A percentile compares a stretch with the other conserved stretches of the same genome.
Evolutionary conservation across 2,888 invertebrate genomes (phyloP).

Genomic region (Eucera pruinosa): DNA sequence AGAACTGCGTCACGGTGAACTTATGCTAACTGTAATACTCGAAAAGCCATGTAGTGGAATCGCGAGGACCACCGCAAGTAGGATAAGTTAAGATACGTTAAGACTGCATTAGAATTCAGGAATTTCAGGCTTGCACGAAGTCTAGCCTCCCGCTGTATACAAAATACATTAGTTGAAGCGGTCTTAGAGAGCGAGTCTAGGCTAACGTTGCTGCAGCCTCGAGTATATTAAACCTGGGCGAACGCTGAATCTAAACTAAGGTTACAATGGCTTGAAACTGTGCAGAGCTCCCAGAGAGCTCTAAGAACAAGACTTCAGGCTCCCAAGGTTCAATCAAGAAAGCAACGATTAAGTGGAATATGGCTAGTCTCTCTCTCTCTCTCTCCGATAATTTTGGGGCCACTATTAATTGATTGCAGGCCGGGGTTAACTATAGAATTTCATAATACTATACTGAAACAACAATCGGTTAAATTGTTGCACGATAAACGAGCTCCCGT

Average conservation of each 20-base stretch:
- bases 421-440: too few relatives aligned
- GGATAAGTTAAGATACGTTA: constrained; percentile 12
- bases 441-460: too few relatives aligned
- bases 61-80: constrained; percentile 10
- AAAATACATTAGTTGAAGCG: constrained; percentile 19
- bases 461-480: too few relatives aligned
- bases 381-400: too few relatives aligned
- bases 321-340: too few relatives aligned
- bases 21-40: constrained; percentile 13
- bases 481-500: too few relatives aligned
- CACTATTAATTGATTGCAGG: too few relatives aligned
- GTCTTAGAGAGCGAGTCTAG: neutral
- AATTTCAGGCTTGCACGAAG: neutral
- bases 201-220: neutral
- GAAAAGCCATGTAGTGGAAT: constrained; percentile 6
- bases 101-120: constrained; percentile 23
- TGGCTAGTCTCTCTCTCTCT: too few relatives aligned
- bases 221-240: constrained; percentile 22
- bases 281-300: too few relatives aligned
- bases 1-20: neutral
- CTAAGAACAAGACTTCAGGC: neutral
- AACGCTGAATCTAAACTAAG: constrained; percentile 21
- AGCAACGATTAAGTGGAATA: too few relatives aligned
- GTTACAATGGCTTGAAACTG: constrained; percentile 1
- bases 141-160: constrained; percentile 1